Evolutionary conservation across 2,888 invertebrate species (phyloP).

Genomic region (Chrysina gloriosa): DNA sequence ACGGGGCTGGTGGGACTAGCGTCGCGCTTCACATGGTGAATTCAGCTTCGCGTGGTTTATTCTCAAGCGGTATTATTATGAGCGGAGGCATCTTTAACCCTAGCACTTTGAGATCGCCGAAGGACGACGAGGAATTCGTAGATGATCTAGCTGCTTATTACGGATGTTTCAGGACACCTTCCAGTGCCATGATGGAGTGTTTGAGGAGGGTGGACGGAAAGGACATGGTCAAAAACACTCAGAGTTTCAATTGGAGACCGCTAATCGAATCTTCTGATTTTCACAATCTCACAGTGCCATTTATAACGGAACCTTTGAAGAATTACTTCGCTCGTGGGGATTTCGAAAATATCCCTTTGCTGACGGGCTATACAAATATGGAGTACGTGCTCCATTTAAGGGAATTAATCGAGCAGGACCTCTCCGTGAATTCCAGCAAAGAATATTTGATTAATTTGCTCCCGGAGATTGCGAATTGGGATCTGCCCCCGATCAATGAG

Average conservation of each 20-base stretch:
- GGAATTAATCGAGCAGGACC: slow-evolving; percentile 70
- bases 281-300: slow-evolving; percentile 74
- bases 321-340: slow-evolving; percentile 72
- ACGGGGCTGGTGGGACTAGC: slow-evolving; percentile 83
- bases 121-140: slow-evolving; percentile 72
- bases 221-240: slow-evolving; percentile 69
- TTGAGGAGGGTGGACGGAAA: slow-evolving; percentile 72
- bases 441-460: slow-evolving; percentile 70
- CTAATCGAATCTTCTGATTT: slow-evolving; percentile 76
- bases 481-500: slow-evolving; percentile 70
- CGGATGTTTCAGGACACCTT: slow-evolving; percentile 76
- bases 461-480: slow-evolving; percentile 72
- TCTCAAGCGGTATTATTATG: slow-evolving; percentile 83
- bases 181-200: slow-evolving; percentile 76
- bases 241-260: slow-evolving; percentile 79
- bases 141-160: slow-evolving; percentile 75
- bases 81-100: slow-evolving; percentile 79
- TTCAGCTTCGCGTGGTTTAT: slow-evolving; percentile 73
- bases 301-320: slow-evolving; percentile 76
- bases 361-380: slow-evolving; percentile 82
- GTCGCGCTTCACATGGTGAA: slow-evolving; percentile 81
- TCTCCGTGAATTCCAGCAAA: slow-evolving; percentile 71
- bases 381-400: slow-evolving; percentile 77
- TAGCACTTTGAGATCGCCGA: slow-evolving; percentile 72
- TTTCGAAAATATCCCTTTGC: slow-evolving; percentile 76